phyloP scores from a whole-genome alignment of 1,140 invertebrate genomes.

The Penaeus chinensis region DNA sequence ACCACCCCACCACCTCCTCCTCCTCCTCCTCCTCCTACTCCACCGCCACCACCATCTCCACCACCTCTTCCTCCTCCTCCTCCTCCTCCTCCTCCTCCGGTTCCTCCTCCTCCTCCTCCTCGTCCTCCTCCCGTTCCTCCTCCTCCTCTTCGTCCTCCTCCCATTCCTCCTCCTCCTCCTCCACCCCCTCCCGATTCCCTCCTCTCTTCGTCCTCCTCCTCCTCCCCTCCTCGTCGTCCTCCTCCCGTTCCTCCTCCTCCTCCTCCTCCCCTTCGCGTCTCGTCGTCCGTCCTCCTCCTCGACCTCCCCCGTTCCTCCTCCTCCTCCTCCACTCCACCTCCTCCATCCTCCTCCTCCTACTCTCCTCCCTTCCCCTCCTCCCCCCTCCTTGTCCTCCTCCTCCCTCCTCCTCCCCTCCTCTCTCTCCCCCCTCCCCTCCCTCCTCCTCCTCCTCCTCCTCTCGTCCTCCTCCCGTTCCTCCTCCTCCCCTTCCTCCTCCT shows the following conservation, averaged over 20 bases:
- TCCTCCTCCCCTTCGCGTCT: neutral
- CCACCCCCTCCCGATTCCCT: neutral
- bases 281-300: neutral
- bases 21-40: too few relatives aligned
- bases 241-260: neutral
- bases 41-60: too few relatives aligned
- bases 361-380: neutral
- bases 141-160: neutral
- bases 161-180: neutral
- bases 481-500: too few relatives aligned
- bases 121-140: constrained; percentile 1
- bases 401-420: neutral
- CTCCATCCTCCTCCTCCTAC: neutral
- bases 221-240: neutral
- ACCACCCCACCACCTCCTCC: too few relatives aligned
- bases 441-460: neutral
- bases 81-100: constrained; percentile 1
- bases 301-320: neutral
- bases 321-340: neutral
- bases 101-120: neutral
- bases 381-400: neutral
- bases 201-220: neutral
- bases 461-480: neutral
- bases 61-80: too few relatives aligned
- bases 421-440: neutral